A percentile compares a stretch with the other conserved stretches of the same genome.
These are phyloP conservation scores for Saccostrea cuccullata DNA, from an alignment of 1,140 invertebrate species.

Conservation along the genomic window DNA sequence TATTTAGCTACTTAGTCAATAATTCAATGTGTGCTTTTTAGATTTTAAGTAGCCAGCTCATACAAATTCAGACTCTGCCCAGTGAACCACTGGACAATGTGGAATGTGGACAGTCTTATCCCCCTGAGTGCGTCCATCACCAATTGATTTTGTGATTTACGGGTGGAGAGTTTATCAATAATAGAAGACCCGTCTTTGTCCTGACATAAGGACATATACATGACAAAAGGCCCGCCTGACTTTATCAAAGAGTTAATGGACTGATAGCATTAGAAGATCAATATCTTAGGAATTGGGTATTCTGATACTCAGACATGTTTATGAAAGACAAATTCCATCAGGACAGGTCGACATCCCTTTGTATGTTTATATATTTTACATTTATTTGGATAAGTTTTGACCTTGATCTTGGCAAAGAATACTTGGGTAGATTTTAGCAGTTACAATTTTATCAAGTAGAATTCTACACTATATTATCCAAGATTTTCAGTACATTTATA, in stretches of 20 bases:
- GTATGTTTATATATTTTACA: neutral
- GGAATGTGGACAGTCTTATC: neutral
- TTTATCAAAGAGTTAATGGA: constrained; percentile 3
- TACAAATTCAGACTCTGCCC: neutral
- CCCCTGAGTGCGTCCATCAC: neutral
- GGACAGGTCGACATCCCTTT: neutral
- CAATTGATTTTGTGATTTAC: constrained; percentile 27
- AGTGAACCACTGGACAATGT: neutral
- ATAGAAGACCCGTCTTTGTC: neutral
- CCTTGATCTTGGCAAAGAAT: too few species aligned
- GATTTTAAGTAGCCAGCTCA: constrained; percentile 13
- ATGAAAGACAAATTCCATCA: neutral
- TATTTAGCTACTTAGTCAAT: neutral
- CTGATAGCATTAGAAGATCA: neutral
- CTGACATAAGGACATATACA: neutral
- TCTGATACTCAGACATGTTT: neutral
- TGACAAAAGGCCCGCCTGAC: neutral
- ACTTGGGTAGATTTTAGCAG: too few species aligned
- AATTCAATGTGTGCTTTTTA: neutral
- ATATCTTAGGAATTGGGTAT: neutral
- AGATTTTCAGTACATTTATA: too few species aligned
- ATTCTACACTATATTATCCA: too few species aligned
- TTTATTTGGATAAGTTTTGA: too few species aligned
- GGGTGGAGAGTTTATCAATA: constrained; percentile 2
- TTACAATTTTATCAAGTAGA: too few species aligned